Evolutionary conservation across 2,797 vertebrate genomes (phyloP).

Genomic region (Tokudaia tokunoshimensis): DNA sequence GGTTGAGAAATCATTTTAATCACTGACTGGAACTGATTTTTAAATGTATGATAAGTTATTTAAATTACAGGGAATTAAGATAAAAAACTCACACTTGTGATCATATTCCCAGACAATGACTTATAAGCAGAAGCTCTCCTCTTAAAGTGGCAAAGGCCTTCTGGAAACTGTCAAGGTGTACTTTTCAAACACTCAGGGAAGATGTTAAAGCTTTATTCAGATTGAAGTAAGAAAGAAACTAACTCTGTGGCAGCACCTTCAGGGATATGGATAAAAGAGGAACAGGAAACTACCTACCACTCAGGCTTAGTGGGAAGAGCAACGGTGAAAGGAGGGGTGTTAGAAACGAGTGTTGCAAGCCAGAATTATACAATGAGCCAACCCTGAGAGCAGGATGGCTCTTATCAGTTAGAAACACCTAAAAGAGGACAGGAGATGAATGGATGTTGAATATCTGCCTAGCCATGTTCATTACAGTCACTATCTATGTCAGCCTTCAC

Average conservation of each 20-base stretch:
- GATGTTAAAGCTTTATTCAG: not conserved
- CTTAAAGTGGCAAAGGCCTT: not conserved
- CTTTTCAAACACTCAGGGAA: not conserved
- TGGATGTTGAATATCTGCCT: not conserved
- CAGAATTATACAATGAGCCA: not conserved
- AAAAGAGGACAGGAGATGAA: too few relatives aligned
- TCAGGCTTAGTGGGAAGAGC: not conserved
- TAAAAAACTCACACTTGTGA: not conserved
- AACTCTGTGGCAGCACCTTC: not conserved
- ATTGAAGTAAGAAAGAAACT: not conserved
- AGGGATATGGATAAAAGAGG: not conserved
- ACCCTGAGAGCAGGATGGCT: not conserved
- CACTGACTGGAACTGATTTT: not conserved
- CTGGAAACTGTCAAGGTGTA: not conserved
- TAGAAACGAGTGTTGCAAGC: not conserved
- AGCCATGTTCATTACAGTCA: too few relatives aligned
- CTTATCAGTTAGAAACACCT: not conserved
- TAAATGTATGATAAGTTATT: slow-evolving; percentile 31
- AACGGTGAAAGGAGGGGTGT: not conserved
- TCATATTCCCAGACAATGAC: not conserved
- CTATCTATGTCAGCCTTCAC: not conserved
- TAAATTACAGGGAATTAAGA: not conserved
- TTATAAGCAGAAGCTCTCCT: not conserved
- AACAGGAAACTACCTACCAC: fast-evolving
- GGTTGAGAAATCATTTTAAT: slow-evolving; percentile 12